Evolutionary conservation across 2,113 vertebrate genomes (phyloP).

Genomic region (Antechinus flavipes): DNA sequence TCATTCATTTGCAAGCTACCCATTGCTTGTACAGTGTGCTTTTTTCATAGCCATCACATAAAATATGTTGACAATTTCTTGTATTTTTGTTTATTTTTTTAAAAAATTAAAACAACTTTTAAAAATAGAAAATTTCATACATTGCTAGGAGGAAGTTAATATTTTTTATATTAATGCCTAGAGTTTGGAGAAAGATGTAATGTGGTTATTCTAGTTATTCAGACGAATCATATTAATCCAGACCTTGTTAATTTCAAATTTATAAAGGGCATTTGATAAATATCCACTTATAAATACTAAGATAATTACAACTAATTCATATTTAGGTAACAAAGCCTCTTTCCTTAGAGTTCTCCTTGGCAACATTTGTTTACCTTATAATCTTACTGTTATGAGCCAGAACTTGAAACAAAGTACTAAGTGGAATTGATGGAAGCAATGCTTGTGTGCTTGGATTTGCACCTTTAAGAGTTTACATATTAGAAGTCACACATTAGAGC

Average conservation of each 20-base stretch:
- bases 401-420: too few relatives aligned
- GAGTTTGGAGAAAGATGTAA: not conserved
- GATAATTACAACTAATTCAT: not conserved
- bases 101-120: not conserved
- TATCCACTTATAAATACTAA: not conserved
- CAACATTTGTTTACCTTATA: not conserved
- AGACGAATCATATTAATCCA: slow-evolving; percentile 23
- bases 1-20: not conserved
- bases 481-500: too few relatives aligned
- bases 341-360: not conserved
- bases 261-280: slow-evolving; percentile 24
- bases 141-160: not conserved
- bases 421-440: too few relatives aligned
- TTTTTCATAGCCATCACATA: not conserved
- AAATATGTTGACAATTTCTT: not conserved
- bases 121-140: not conserved
- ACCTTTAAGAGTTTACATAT: too few relatives aligned
- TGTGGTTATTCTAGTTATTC: slow-evolving; percentile 29
- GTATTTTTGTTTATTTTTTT: not conserved
- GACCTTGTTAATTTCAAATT: slow-evolving; percentile 39
- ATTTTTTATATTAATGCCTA: not conserved
- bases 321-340: not conserved
- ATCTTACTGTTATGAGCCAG: not conserved
- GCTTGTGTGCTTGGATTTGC: too few relatives aligned
- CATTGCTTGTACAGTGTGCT: not conserved